Evolutionary conservation across 2,888 invertebrate genomes (phyloP).

Genomic region (Molorchus minor): DNA sequence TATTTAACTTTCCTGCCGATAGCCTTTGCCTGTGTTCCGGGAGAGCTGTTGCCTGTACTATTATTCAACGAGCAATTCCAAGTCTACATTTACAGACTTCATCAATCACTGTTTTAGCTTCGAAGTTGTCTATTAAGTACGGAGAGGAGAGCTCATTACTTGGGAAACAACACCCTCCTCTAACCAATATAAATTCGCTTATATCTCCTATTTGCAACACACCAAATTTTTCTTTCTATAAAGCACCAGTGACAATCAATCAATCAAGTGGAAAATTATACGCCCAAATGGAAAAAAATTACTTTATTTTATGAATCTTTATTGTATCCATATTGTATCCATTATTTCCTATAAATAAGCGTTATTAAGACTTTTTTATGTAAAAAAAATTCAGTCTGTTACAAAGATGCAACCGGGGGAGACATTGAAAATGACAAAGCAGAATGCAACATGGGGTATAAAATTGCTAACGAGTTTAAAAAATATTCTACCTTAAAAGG

Average conservation of each 20-base stretch:
- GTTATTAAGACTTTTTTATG: too few species aligned
- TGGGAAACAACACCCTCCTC: constrained; percentile 47
- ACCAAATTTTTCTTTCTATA: constrained; percentile 28
- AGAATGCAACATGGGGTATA: too few species aligned
- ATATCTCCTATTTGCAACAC: constrained; percentile 41
- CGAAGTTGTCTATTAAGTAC: constrained; percentile 54
- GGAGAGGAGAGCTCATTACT: constrained; percentile 50
- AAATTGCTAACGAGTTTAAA: too few species aligned
- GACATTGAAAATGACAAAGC: too few species aligned
- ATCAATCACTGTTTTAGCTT: constrained; percentile 54
- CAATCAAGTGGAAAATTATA: constrained; percentile 8
- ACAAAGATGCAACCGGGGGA: too few species aligned
- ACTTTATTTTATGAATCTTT: too few species aligned
- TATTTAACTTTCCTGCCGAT: constrained; percentile 31
- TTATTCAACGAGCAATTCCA: constrained; percentile 49
- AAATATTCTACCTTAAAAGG: too few species aligned
- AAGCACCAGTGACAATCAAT: constrained; percentile 15
- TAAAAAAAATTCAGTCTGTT: too few species aligned
- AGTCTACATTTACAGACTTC: constrained; percentile 54
- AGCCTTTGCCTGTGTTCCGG: constrained; percentile 30
- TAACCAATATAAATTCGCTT: constrained; percentile 48
- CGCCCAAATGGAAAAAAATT: constrained; percentile 2
- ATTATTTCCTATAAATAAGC: too few species aligned
- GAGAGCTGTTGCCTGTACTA: constrained; percentile 38
- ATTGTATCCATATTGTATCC: too few species aligned